Evolutionary conservation across 2,113 vertebrate genomes (phyloP).

Genomic region (Pteronura brasiliensis): DNA sequence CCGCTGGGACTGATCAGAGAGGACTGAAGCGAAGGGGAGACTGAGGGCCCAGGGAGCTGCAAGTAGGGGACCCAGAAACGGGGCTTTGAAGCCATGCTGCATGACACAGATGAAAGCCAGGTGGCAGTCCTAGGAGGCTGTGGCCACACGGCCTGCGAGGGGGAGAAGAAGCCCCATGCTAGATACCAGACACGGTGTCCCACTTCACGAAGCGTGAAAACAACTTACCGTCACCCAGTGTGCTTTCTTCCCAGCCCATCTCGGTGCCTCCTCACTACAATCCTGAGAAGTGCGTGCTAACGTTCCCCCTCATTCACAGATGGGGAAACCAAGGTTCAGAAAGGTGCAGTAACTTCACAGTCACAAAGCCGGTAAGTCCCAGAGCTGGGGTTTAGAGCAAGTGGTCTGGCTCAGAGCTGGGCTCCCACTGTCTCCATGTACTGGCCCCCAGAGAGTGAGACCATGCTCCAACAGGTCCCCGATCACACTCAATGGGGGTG

Average conservation of each 20-base stretch:
- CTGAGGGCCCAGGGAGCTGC: neutral
- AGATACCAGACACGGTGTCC: neutral
- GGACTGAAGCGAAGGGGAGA: neutral
- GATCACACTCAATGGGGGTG: neutral
- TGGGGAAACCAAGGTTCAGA: constrained; percentile 37
- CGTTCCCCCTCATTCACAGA: constrained; percentile 37
- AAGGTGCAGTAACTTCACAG: constrained; percentile 35
- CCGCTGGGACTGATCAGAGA: neutral
- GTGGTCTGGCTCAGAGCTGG: neutral
- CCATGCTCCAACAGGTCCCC: neutral
- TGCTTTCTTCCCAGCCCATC: neutral
- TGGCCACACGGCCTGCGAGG: neutral
- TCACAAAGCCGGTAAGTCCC: constrained; percentile 39
- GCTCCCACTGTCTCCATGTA: neutral
- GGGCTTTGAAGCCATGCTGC: neutral
- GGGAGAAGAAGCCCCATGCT: too few relatives aligned
- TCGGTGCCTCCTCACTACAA: neutral
- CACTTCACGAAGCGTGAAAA: fast-evolving
- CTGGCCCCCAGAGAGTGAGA: neutral
- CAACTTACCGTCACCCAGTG: neutral
- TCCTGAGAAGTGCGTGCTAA: neutral
- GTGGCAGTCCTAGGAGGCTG: neutral
- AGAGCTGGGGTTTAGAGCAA: neutral
- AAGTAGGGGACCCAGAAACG: neutral
- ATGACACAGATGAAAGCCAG: neutral